These are phyloP conservation scores for Ciconia stormi DNA, from an alignment of 2,113 vertebrate genomes.

Conservation along the genomic window DNA sequence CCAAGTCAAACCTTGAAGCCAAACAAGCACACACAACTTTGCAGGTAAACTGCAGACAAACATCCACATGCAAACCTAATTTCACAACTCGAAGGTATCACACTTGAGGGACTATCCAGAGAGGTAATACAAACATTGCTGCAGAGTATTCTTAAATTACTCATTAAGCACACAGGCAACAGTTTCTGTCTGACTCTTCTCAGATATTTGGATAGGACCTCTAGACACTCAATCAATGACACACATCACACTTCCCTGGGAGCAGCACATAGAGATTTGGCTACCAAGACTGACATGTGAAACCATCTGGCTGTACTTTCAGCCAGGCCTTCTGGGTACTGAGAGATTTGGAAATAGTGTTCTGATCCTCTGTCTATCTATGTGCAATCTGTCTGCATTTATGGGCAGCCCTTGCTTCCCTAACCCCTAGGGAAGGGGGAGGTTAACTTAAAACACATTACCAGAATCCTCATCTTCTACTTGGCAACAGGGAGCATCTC, in stretches of 20 bases:
- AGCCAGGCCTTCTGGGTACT: not conserved
- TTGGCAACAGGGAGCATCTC: not conserved
- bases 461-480: not conserved
- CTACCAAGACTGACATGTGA: not conserved
- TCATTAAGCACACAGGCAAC: not conserved
- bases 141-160: not conserved
- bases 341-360: not conserved
- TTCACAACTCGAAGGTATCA: not conserved
- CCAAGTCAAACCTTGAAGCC: not conserved
- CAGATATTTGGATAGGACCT: not conserved
- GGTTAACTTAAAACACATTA: not conserved
- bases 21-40: not conserved
- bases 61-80: not conserved
- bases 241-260: not conserved
- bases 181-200: not conserved
- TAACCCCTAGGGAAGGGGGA: not conserved
- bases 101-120: not conserved
- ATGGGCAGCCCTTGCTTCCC: not conserved
- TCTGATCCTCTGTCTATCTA: not conserved
- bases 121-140: not conserved
- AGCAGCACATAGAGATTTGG: not conserved
- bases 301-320: not conserved
- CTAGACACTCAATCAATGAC: not conserved
- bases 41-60: not conserved
- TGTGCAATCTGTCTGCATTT: not conserved